Evolutionary conservation across 2,888 invertebrate species (phyloP).

Genomic region (Agapostemon virescens): DNA sequence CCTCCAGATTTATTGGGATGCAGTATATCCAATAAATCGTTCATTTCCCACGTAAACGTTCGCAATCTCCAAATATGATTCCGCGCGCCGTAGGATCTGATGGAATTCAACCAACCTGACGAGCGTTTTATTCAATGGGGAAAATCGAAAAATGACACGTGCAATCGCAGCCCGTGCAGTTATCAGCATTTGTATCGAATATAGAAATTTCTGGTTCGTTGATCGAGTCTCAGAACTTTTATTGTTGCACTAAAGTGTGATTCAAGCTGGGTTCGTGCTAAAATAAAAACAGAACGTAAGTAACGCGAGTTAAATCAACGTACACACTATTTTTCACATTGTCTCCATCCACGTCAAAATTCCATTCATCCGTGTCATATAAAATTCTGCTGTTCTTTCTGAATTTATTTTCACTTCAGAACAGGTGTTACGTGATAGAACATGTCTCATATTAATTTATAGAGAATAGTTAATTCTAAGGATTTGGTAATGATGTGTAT

Average conservation of each 20-base stretch:
- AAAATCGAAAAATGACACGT: slow-evolving; percentile 36
- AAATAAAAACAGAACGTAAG: background rate
- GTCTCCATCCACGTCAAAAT: background rate
- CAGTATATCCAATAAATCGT: slow-evolving; percentile 59
- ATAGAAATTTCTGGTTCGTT: slow-evolving; percentile 8
- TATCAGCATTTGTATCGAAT: slow-evolving; percentile 7
- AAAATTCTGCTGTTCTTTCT: background rate
- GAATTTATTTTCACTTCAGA: background rate
- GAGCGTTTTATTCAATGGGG: slow-evolving; percentile 47
- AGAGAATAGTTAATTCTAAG: background rate
- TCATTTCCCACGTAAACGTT: slow-evolving; percentile 45
- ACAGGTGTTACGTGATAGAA: background rate
- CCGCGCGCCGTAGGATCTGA: slow-evolving; percentile 26
- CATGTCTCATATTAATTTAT: too few relatives aligned
- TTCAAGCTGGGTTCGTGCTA: background rate
- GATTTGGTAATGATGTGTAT: background rate
- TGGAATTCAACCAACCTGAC: slow-evolving; percentile 31
- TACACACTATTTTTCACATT: background rate
- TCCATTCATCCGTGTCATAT: background rate
- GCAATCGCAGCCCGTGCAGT: slow-evolving; percentile 17
- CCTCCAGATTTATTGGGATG: slow-evolving; percentile 47
- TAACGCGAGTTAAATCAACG: background rate
- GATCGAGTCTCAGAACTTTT: slow-evolving; percentile 19
- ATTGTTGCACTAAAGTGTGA: background rate
- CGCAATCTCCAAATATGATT: slow-evolving; percentile 57